phyloP scores from a whole-genome alignment of 2,113 vertebrate genomes.

The Rhodinocichla rosea region DNA sequence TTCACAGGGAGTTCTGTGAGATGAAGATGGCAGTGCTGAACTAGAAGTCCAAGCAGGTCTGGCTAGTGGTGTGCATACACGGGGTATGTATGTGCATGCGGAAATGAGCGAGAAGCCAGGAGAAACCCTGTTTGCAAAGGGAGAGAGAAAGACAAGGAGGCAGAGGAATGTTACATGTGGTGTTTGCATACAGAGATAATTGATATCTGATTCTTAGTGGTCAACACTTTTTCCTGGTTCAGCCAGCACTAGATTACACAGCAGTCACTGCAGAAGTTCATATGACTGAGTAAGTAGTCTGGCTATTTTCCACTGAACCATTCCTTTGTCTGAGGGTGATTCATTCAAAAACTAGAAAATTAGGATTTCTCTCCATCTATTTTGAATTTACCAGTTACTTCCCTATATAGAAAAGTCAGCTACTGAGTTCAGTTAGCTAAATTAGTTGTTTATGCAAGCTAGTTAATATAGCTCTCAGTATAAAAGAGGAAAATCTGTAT shows the following conservation, averaged over 20 bases:
- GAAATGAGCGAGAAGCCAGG: background rate
- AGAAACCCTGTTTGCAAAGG: background rate
- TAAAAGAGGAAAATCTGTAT: background rate
- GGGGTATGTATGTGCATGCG: background rate
- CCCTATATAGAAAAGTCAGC: slow-evolving; percentile 7
- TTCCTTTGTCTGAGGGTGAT: slow-evolving; percentile 6
- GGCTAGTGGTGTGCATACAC: background rate
- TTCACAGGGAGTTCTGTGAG: background rate
- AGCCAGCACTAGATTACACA: slow-evolving; percentile 11
- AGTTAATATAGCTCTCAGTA: background rate
- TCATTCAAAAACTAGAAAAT: slow-evolving; percentile 30
- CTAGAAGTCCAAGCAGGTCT: background rate
- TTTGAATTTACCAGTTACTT: background rate
- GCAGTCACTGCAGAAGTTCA: slow-evolving; percentile 34
- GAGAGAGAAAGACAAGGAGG: background rate
- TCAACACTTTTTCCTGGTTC: slow-evolving; percentile 33
- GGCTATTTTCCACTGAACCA: slow-evolving; percentile 8
- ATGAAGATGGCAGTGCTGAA: background rate
- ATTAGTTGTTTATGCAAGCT: background rate
- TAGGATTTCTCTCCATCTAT: background rate
- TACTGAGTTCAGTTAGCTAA: background rate
- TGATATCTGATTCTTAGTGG: background rate
- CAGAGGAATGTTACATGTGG: background rate
- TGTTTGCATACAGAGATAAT: slow-evolving; percentile 15
- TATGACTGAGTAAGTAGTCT: slow-evolving; percentile 32